phyloP scores from a whole-genome alignment of 2,113 vertebrate genomes.

The Barnardius zonarius region DNA sequence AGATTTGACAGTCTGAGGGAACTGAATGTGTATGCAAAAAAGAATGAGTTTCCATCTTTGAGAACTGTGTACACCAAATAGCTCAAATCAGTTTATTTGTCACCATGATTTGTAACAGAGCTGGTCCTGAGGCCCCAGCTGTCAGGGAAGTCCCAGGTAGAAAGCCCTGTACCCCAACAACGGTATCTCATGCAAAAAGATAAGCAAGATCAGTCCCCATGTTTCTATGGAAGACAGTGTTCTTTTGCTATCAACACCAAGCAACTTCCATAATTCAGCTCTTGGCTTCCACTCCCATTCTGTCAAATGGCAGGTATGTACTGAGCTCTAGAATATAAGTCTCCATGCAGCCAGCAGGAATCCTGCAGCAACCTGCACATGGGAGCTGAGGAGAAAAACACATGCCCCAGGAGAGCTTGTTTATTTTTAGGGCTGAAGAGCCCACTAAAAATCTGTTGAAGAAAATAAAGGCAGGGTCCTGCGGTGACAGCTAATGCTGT shows the following conservation, averaged over 20 bases:
- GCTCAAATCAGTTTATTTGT: background rate
- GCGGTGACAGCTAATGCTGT: constrained; percentile 1
- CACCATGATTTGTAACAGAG: background rate
- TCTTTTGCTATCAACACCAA: background rate
- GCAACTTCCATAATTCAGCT: background rate
- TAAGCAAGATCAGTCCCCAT: background rate
- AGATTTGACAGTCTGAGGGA: background rate
- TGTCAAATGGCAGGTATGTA: background rate
- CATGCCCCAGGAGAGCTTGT: background rate
- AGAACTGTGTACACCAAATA: background rate
- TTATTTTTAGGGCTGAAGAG: constrained; percentile 46
- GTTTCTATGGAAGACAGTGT: background rate
- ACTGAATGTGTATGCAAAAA: background rate
- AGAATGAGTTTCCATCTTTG: background rate
- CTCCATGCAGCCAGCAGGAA: background rate
- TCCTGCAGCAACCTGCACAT: background rate
- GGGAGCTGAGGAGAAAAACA: constrained; percentile 6
- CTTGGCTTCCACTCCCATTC: background rate
- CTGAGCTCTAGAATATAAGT: background rate
- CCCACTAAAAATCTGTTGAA: constrained; percentile 55
- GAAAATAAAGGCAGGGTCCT: constrained; percentile 43
- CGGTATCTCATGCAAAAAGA: background rate
- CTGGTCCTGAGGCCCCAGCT: background rate
- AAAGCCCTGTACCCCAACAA: background rate
- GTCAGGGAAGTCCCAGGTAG: background rate